Evolutionary conservation across 2,113 vertebrate genomes (phyloP).

Genomic region (Perca schrenkii): DNA sequence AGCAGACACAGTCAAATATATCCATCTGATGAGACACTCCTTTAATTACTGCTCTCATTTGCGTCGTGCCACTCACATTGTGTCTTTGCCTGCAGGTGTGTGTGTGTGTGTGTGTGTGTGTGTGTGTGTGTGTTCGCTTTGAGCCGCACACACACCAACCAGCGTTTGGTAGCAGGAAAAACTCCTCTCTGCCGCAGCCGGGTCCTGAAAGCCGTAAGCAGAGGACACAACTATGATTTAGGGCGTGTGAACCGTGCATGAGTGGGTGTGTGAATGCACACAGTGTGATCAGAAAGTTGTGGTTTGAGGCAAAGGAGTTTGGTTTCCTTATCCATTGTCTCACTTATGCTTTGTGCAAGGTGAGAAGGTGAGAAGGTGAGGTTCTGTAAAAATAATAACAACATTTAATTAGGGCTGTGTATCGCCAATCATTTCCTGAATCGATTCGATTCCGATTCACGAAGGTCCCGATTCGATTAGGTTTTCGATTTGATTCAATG

Average conservation of each 20-base stretch:
- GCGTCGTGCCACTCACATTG: slow-evolving; percentile 28
- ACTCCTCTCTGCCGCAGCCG: background rate
- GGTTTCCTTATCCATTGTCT: slow-evolving; percentile 20
- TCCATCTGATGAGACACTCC: slow-evolving; percentile 41
- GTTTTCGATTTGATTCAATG: too few relatives aligned
- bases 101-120: background rate
- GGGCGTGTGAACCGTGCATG: slow-evolving; percentile 9
- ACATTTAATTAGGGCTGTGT: background rate
- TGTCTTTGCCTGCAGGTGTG: slow-evolving; percentile 12
- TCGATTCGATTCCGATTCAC: too few relatives aligned
- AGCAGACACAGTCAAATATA: slow-evolving; percentile 39
- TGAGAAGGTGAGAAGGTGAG: background rate
- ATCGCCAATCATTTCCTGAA: too few relatives aligned
- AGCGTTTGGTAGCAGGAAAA: slow-evolving; percentile 10
- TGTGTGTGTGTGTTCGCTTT: background rate
- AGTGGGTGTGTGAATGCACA: background rate
- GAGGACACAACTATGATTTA: background rate
- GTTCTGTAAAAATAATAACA: slow-evolving; percentile 1
- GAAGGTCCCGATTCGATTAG: too few relatives aligned
- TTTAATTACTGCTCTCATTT: slow-evolving; percentile 51
- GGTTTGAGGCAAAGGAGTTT: slow-evolving; percentile 31
- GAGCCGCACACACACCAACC: background rate
- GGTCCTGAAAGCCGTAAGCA: background rate
- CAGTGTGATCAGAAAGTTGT: slow-evolving; percentile 16
- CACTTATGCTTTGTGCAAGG: background rate